Base-by-base conservation (phyloP, 2,797 vertebrate species). In the Netta rufina region DNA sequence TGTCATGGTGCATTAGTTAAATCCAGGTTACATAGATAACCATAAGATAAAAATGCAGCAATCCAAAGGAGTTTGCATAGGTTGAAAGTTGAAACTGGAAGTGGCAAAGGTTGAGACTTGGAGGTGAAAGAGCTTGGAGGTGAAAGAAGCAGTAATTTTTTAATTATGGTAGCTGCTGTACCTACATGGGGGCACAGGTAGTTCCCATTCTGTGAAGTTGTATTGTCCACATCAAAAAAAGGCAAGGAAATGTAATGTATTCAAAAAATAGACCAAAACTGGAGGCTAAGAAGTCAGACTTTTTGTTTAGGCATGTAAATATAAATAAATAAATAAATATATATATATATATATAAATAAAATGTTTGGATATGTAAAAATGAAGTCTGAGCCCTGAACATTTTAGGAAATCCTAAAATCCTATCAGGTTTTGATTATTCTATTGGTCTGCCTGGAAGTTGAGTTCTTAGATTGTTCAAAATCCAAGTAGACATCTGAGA, bases 181-280 rank as follows among this genome's bases (percentile, higher is more conserved):
- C 32, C 24, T 70, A 6, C 5, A 1, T 0, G 2, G 49, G 13
- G 20, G 10, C 25, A 19, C 4, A 43, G 36, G 36, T 38, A 49
- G 8, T 43, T 70, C 24, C 41, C 3, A 2, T 54, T 61, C 57
- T 18, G 19, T 43, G 49, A 88, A 74, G 3, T 64, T 47, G 19
- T 15, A 11, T 66, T 66, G 25, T 74, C 9, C 24, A 5, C 27
- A n/a, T 21, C 6, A 38, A 30, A 91, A 93, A 94, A 64, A 33
- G 6, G 8, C 11, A 38, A 58, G 13, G 15, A 38, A 86, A 89
- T 36, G 4, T 0, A 75, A 38, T 13, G 4, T 1, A 3, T 82
- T 82, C 39, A 64, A 6, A 58, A 89, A 84, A 49, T 8, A 25
- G 24, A 47, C 12, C 6, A 49, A 78, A 66, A 11, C 10, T 24